These are phyloP conservation scores for Siniperca scherzeri DNA, from an alignment of 2,797 vertebrate genomes.

Conservation along the genomic window DNA sequence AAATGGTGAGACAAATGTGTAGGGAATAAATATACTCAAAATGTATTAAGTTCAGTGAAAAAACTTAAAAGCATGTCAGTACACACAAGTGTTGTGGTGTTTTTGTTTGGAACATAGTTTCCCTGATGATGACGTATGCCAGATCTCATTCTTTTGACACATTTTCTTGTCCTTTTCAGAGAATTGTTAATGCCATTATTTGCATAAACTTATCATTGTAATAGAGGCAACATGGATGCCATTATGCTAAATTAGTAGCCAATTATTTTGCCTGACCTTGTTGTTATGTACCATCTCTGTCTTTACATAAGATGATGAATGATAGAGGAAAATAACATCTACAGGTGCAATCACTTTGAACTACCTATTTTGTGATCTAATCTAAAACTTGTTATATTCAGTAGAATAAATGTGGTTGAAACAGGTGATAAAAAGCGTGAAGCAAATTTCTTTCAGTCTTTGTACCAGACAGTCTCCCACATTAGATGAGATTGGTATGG, in stretches of 20 bases:
- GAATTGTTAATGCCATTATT: conserved; percentile 32
- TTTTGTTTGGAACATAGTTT: conserved; percentile 41
- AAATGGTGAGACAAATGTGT: not conserved
- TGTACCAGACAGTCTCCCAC: conserved; percentile 27
- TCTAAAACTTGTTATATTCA: not conserved
- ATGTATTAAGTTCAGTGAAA: conserved; percentile 15
- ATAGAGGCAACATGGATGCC: not conserved
- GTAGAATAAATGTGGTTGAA: not conserved
- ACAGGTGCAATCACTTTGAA: not conserved
- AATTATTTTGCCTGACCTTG: conserved; percentile 1
- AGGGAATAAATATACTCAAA: conserved; percentile 19
- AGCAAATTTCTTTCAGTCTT: conserved; percentile 21
- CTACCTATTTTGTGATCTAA: not conserved
- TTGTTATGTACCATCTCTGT: not conserved
- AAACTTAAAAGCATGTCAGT: conserved; percentile 20
- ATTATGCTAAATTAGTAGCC: conserved; percentile 10
- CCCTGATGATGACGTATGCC: conserved; percentile 36
- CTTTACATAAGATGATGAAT: conserved; percentile 18
- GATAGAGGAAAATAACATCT: conserved; percentile 3
- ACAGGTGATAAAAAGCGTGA: conserved; percentile 11
- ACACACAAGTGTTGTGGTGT: not conserved
- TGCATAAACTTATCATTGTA: conserved; percentile 17
- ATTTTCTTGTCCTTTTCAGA: conserved; percentile 15
- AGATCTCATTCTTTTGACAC: conserved; percentile 39
- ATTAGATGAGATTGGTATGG: conserved; percentile 29